These are phyloP conservation scores for Seira musarum DNA, from an alignment of 2,888 invertebrate genomes.

Conservation along the genomic window DNA sequence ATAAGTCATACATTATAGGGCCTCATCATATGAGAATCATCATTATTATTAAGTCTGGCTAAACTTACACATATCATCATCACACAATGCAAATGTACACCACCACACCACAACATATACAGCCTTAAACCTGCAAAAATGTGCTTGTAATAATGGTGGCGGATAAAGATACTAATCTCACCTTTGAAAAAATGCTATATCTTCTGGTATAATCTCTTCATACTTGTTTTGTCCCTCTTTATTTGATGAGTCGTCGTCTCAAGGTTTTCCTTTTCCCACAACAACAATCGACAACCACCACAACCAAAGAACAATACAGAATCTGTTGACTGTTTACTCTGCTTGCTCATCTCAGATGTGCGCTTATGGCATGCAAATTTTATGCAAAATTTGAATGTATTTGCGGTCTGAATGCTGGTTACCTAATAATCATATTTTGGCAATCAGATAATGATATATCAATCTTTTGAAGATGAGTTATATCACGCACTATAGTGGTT, in stretches of 20 bases:
- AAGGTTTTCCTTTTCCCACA: slow-evolving; percentile 45
- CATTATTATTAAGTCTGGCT: neutral
- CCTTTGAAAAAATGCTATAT: neutral
- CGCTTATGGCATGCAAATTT: neutral
- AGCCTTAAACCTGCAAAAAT: neutral
- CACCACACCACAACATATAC: too few relatives aligned
- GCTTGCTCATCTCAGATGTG: neutral
- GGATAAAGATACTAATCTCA: neutral
- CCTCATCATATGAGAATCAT: neutral
- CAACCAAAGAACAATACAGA: neutral
- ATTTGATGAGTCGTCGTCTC: slow-evolving; percentile 27
- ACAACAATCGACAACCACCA: slow-evolving; percentile 25
- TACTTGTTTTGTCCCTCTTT: slow-evolving; percentile 16
- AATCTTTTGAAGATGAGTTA: neutral
- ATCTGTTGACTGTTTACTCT: too few relatives aligned
- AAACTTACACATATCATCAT: too few relatives aligned
- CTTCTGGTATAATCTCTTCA: neutral
- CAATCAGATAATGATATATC: neutral
- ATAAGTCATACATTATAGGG: too few relatives aligned
- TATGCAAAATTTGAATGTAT: neutral
- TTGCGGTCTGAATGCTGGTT: neutral
- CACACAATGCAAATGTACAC: too few relatives aligned
- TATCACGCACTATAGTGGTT: neutral
- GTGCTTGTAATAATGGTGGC: neutral
- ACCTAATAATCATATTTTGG: neutral